Percentiles rank a stretch among this genome's conserved stretches.
Evolutionary conservation across 35 echinoderm and acorn worm genomes (phyloP).

Genomic region (Anneissia japonica): DNA sequence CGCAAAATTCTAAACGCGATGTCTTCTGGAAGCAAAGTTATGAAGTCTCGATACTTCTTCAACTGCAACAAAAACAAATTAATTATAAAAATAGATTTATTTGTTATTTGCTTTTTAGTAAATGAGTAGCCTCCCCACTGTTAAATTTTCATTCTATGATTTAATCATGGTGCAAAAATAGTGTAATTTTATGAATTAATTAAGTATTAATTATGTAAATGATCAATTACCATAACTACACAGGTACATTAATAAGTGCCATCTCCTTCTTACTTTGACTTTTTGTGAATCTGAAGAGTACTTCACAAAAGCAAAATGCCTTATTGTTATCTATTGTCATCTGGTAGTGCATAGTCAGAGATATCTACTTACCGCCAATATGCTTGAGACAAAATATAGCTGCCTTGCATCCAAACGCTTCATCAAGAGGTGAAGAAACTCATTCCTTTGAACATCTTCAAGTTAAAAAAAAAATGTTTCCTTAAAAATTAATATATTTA

Average conservation of each 20-base stretch:
- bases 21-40: conserved; percentile 58
- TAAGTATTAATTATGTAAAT: neutral
- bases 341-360: neutral
- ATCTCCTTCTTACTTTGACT: neutral
- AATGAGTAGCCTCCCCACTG: too few relatives aligned
- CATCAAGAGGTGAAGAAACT: conserved; percentile 87
- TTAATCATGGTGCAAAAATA: too few relatives aligned
- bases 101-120: neutral
- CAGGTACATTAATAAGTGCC: neutral
- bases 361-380: conserved; percentile 50
- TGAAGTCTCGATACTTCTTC: conserved; percentile 80
- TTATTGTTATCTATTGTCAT: neutral
- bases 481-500: too few relatives aligned
- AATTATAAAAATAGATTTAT: neutral
- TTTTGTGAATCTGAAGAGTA: neutral
- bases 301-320: conserved; percentile 8
- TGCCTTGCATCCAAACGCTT: conserved; percentile 85
- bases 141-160: too few relatives aligned
- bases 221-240: neutral
- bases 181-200: neutral
- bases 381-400: conserved; percentile 74
- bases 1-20: conserved; percentile 64
- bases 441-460: conserved; percentile 95
- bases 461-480: conserved; percentile 17
- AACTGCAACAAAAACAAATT: conserved; percentile 42